Conservation (phyloP, 2,888 invertebrate species). For the Allophyes oxyacanthae region DNA sequence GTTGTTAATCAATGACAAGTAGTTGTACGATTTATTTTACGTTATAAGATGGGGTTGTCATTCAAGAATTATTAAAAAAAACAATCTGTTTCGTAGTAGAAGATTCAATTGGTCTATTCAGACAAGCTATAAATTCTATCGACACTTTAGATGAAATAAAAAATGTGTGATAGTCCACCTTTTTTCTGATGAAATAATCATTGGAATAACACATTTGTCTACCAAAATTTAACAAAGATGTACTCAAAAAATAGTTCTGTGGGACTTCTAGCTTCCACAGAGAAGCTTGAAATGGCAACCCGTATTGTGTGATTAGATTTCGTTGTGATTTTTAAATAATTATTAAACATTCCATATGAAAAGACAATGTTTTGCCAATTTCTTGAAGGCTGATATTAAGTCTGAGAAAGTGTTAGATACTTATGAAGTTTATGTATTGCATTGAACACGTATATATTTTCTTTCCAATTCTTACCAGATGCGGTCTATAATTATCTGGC, state of each 20-base stretch:
- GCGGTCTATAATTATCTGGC: too few species aligned
- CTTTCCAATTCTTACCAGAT: background rate
- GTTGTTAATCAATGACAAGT: constrained; percentile 64
- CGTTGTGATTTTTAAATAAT: constrained; percentile 81
- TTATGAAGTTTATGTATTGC: constrained; percentile 57
- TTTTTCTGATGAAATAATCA: too few species aligned
- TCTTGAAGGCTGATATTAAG: constrained; percentile 78
- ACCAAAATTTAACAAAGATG: too few species aligned
- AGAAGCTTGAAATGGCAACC: constrained; percentile 30
- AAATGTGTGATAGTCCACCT: too few species aligned
- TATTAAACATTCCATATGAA: constrained; percentile 82
- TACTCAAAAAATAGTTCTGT: too few species aligned
- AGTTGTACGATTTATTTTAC: constrained; percentile 56
- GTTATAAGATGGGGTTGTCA: constrained; percentile 46
- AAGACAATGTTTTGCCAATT: constrained; percentile 80
- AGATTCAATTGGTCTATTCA: too few species aligned
- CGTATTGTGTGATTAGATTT: constrained; percentile 64
- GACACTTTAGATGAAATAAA: too few species aligned
- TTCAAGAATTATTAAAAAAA: background rate
- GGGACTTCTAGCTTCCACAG: background rate
- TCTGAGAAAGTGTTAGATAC: constrained; percentile 70
- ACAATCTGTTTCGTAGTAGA: too few species aligned
- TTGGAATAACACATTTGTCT: too few species aligned
- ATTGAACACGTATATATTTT: background rate
- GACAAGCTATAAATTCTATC: too few species aligned